Conservation (phyloP, 2,797 vertebrate genomes). For the Lepidocolaptes lacrymiger region DNA sequence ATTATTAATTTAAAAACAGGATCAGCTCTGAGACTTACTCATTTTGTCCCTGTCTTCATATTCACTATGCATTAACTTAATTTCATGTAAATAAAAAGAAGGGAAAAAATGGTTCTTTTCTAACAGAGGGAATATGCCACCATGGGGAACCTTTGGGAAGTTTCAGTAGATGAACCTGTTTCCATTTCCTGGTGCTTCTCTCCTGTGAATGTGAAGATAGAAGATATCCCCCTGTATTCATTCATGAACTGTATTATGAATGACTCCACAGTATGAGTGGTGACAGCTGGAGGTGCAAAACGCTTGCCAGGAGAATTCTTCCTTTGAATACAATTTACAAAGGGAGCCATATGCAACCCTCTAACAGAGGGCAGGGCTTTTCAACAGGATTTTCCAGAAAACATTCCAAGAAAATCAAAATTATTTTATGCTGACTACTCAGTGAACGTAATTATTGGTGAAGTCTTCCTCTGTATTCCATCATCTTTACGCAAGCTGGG, state of each 20-base stretch:
- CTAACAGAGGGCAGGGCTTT: not conserved
- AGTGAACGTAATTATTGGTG: not conserved
- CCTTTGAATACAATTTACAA: conserved; percentile 22
- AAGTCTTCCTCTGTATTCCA: not conserved
- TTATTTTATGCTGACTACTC: not conserved
- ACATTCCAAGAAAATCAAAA: not conserved
- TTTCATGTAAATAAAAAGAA: not conserved
- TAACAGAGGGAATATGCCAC: not conserved
- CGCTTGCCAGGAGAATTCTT: conserved; percentile 12
- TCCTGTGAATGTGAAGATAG: not conserved
- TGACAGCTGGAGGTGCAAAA: conserved; percentile 34
- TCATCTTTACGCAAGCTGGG: not conserved
- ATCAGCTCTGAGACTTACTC: not conserved
- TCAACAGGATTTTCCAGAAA: not conserved
- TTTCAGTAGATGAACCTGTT: not conserved
- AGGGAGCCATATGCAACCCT: not conserved
- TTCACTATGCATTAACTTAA: not conserved
- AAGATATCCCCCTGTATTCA: not conserved
- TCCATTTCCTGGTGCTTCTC: not conserved
- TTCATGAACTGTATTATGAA: conserved; percentile 21
- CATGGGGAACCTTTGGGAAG: not conserved
- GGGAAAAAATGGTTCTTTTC: fast-evolving
- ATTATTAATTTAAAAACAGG: not conserved
- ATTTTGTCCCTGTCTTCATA: not conserved
- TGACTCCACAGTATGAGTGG: not conserved